These are phyloP conservation scores for Laothoe populi DNA, from an alignment of 2,888 invertebrate species.

Conservation along the genomic window DNA sequence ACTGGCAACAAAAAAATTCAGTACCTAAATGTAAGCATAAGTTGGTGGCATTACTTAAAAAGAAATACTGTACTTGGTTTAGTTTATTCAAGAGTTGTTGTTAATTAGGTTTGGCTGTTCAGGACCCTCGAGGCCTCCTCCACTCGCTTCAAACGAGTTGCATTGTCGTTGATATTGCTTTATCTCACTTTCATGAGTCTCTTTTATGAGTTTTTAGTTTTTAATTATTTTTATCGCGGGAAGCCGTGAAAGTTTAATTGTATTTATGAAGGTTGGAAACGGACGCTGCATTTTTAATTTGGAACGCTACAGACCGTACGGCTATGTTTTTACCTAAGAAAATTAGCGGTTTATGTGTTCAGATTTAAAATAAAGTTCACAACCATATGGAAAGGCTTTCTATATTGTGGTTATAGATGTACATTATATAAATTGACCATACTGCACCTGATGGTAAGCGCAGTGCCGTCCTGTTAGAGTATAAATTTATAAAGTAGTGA, in stretches of 20 bases:
- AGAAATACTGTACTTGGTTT: background rate
- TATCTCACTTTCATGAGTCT: background rate
- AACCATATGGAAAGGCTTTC: background rate
- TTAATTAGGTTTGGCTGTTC: constrained; percentile 23
- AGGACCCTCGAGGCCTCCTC: background rate
- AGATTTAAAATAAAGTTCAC: no score
- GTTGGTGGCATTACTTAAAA: background rate
- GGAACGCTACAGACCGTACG: background rate
- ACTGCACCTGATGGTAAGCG: no score
- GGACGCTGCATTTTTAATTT: background rate
- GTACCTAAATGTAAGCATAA: background rate
- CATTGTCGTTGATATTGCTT: constrained; percentile 16
- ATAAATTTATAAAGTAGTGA: no score
- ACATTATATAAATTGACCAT: no score
- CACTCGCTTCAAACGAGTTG: constrained; percentile 14
- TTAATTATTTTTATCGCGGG: constrained; percentile 1
- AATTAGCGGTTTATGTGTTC: no score
- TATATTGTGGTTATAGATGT: no score
- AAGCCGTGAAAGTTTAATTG: background rate
- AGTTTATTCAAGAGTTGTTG: constrained; percentile 2
- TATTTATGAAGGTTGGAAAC: background rate
- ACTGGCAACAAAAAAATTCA: background rate
- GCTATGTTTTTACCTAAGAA: background rate
- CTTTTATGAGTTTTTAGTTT: background rate
- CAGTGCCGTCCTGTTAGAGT: no score